Evolutionary conservation across 1,140 invertebrate species (phyloP), one percentile per base, ranked within the genome.

Genomic region (Pseudobourletiella spinata): DNA sequence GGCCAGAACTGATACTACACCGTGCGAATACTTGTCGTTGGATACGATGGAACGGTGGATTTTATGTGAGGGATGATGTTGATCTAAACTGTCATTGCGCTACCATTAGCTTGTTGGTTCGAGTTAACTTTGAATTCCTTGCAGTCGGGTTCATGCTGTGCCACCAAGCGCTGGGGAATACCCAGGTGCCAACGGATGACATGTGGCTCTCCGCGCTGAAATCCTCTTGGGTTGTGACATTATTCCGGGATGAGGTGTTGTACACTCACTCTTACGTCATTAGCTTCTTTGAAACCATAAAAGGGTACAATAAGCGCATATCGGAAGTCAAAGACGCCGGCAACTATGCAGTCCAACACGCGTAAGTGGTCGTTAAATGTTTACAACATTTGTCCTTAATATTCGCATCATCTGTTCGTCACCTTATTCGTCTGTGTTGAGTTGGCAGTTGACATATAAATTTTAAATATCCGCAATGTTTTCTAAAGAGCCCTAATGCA

Each of bases 221-320:
- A 73, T 91, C 88, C 26, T 87, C 89, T 16, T 96, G 95, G 88
- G 92, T 97, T 2, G 80, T 96, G 25, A 88, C 91, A 14, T 76
- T 99, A 2, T 99, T 98, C 73, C 80, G 96, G 54, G 97, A 99
- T 80, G 97, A 99, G 81, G 91, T 98, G 0, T 83, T 99, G 55
- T 88, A 94, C 70, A 93, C 95, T 63, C 95, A 99, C 77, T 83
- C 89, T 24, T 97, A 95, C 71, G 87, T 98, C 64, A 88, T 91
- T 72, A 79, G 80, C 35, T 97, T 91, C 74, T 97, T 99, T 76
- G 96, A 99, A 73, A 82, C 86, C 6, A 86, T 98, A 25, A 99
- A 98, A 79, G 93, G 94, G 1, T 94, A 94, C 72, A 83, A 87
- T 50, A 98, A 97, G 75, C 78, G 89, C 64, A 85, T 95, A 39